Evolutionary conservation across 2,113 vertebrate species (phyloP), one percentile per base, ranked within the genome.

Genomic region (Cyprinodon tularosa): DNA sequence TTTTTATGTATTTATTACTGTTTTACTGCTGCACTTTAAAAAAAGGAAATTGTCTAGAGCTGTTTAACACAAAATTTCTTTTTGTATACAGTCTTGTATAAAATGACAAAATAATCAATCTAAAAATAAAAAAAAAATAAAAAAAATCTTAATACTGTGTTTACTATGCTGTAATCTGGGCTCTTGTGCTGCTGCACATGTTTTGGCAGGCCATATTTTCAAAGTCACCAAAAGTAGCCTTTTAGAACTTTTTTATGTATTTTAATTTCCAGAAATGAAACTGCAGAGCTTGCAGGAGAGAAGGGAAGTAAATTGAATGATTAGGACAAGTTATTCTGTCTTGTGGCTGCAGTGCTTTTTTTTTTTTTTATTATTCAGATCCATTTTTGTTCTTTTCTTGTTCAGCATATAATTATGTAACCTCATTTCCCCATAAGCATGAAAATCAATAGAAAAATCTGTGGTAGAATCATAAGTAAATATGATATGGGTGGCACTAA

Each of bases 251-350:
- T 29, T 69, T 76, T 50, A 66, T 65, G 22, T 44, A 1, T 53
- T 71, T 83, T 74, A 17, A 69, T 79, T 80, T 75, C 63, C 36
- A 75, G n/a, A 84, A 75, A 64, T 66, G 2, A 62, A 44, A 75
- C 61, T 66, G 63, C n/a, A 48, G 70, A 62, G 62, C 12, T 7
- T 37, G 40, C 15, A 73, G 65, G 73, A 68, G 64, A 65, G 63
- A 59, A 62, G 10, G 36, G 47, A 81, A 53, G 45, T 44, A 66
- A 72, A 67, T 47, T 48, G 20, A 80, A 69, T 64, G n/a, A 76
- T 84, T 75, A 67, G 64, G 29, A 78, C 12, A 9, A 48, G 63
- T 12, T 20, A 75, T 36, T 70, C 12, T 42, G 63, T 48, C 38
- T 74, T 50, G 4, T 66, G 70, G 66, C 40, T 44, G 50, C 66